Evolutionary conservation across 2,113 vertebrate genomes (phyloP), one percentile per base, ranked within the genome.

Genomic region (Mesembrinibis cayennensis): DNA sequence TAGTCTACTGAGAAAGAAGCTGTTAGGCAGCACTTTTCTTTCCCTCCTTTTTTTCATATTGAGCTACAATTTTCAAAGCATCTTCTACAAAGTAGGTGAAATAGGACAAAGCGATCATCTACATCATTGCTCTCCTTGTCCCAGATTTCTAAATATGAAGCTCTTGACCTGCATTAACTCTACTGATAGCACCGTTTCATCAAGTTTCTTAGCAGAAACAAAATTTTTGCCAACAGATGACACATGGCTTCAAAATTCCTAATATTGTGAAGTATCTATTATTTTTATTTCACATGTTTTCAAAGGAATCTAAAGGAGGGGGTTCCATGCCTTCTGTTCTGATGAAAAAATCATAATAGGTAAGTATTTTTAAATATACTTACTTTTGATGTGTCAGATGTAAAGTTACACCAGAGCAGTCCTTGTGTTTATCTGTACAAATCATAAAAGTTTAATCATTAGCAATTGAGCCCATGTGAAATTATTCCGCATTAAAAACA

Each of bases 351-450:
- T 32, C 2, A 0, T 15, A 76, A 32, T 0, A 53, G 3, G 2
- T 7, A 83, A 66, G 13, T 40, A 72, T 45, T 92, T 65, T 38
- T 1, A 16, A 45, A 87, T 61, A 71, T 73, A 99, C 99, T 99
- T 97, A 99, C 99, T 98, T 99, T 90, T 99, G 98, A 90, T 98
- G 98, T n/a, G 99, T 99, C 98, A 99, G 98, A 93, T 97, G 99
- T 94, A 99, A 97, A 55, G 98, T 98, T 63, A 99, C 98, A 94
- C 99, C 99, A 84, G 99, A 99, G 85, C 99, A 99, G 96, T 99
- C 99, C 95, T 97, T 99, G 97, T 99, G 99, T 95, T 99, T 98
- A 97, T 99, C 99, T 99, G 98, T 66, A 98, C 87, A 96, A 47
- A 96, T 82, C 45, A 89, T 23, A 55, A 72, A 95, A 84, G 16